Conservation (phyloP, 2,113 vertebrate species). For the Brachypteracias leptosomus region DNA sequence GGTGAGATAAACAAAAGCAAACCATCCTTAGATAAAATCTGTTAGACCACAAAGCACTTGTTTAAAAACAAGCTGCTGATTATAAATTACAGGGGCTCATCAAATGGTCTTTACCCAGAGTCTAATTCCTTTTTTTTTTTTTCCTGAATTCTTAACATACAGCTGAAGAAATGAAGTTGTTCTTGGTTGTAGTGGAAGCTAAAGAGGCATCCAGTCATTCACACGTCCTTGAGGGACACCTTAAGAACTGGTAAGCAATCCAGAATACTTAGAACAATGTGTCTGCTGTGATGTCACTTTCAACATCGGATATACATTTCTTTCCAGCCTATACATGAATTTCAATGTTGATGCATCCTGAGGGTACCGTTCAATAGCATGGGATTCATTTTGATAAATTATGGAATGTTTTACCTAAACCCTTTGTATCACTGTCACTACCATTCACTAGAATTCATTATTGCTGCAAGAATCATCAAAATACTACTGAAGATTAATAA, state of each 20-base stretch:
- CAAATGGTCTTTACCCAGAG: not conserved
- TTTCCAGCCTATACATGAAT: not conserved
- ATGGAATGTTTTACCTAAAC: not conserved
- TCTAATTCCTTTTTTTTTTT: not conserved
- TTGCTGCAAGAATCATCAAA: not conserved
- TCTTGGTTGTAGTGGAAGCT: not conserved
- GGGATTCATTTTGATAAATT: not conserved
- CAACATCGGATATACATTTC: not conserved
- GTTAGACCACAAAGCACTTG: not conserved
- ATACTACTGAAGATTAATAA: not conserved
- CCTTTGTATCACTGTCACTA: not conserved
- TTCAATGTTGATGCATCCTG: not conserved
- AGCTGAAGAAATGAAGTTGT: not conserved
- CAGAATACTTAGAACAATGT: not conserved
- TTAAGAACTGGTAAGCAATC: not conserved
- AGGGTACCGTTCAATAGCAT: not conserved
- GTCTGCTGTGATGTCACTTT: not conserved
- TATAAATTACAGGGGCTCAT: not conserved
- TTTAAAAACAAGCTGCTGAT: not conserved
- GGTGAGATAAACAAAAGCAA: not conserved
- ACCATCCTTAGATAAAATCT: not conserved
- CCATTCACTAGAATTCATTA: not conserved
- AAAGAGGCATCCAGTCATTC: not conserved
- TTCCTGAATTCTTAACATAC: not conserved
- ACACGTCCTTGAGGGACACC: not conserved